These are phyloP conservation scores for Cebus imitator DNA, from an alignment of 2,113 vertebrate genomes.

Conservation along the genomic window DNA sequence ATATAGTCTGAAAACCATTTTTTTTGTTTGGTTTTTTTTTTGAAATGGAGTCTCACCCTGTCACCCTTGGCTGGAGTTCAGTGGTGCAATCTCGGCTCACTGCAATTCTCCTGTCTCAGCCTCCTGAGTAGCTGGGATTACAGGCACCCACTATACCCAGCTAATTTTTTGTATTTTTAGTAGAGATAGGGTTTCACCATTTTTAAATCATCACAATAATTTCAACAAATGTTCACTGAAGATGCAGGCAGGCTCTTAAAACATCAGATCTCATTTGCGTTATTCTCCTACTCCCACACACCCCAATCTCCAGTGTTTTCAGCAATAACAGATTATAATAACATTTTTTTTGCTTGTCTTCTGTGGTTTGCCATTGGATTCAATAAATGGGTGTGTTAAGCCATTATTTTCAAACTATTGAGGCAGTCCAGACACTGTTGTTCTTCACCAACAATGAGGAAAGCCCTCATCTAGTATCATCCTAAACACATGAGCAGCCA, in stretches of 20 bases:
- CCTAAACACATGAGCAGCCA: neutral
- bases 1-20: neutral
- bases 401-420: slow-evolving; percentile 5
- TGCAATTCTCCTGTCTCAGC: too few species aligned
- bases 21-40: neutral
- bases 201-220: slow-evolving; percentile 14
- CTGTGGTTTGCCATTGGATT: slow-evolving; percentile 55
- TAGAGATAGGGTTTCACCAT: neutral
- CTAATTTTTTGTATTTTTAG: too few species aligned
- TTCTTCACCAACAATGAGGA: neutral
- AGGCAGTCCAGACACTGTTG: neutral
- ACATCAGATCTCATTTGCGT: neutral
- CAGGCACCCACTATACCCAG: too few species aligned
- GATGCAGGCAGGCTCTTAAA: slow-evolving; percentile 30
- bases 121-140: too few species aligned
- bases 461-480: neutral
- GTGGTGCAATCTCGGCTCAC: too few species aligned
- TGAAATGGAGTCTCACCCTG: neutral
- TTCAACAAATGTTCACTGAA: slow-evolving; percentile 22
- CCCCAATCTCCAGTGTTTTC: neutral
- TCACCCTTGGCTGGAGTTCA: too few species aligned
- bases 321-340: slow-evolving; percentile 48
- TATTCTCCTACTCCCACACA: neutral
- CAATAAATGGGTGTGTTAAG: neutral
- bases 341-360: slow-evolving; percentile 51